Evolutionary conservation across 2,888 invertebrate genomes (phyloP).

Genomic region (Plebejus melissa): DNA sequence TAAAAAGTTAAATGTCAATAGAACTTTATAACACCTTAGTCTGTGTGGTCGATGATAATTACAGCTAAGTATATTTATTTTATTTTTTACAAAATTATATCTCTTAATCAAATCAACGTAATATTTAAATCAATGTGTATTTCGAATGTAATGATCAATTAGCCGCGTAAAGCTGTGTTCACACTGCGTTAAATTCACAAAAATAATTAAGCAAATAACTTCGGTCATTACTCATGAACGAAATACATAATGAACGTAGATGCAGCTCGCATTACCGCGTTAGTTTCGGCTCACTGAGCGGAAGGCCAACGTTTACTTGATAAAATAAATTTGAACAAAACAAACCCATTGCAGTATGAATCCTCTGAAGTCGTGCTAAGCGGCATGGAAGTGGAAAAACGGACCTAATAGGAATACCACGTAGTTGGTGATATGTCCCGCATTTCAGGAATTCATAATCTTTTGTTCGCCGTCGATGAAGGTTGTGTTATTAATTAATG

Average conservation of each 20-base stretch:
- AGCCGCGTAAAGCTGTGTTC: conserved; percentile 44
- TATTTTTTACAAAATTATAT: not conserved
- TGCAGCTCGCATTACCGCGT: conserved; percentile 64
- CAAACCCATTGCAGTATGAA: conserved; percentile 77
- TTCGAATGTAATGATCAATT: conserved; percentile 38
- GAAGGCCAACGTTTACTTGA: conserved; percentile 74
- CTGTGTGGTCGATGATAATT: no score
- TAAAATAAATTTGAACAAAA: conserved; percentile 78
- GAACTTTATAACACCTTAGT: no score
- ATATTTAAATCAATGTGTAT: conserved; percentile 35
- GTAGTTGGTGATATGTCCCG: conserved; percentile 50
- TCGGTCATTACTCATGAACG: conserved; percentile 63
- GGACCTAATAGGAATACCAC: conserved; percentile 69
- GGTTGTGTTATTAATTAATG: not conserved
- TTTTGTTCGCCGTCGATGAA: not conserved
- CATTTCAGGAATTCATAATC: conserved; percentile 32
- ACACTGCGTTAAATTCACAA: conserved; percentile 49
- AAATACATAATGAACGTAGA: conserved; percentile 40
- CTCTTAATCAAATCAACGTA: not conserved
- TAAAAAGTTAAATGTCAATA: no score
- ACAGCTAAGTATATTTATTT: no score
- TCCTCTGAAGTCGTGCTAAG: conserved; percentile 74
- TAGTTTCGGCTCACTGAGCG: conserved; percentile 64
- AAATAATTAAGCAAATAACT: conserved; percentile 69
- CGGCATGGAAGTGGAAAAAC: conserved; percentile 75